A percentile compares a stretch with the other conserved stretches of the same genome.
phyloP scores from a whole-genome alignment of 1,140 invertebrate genomes.

The Aphidius gifuensis region DNA sequence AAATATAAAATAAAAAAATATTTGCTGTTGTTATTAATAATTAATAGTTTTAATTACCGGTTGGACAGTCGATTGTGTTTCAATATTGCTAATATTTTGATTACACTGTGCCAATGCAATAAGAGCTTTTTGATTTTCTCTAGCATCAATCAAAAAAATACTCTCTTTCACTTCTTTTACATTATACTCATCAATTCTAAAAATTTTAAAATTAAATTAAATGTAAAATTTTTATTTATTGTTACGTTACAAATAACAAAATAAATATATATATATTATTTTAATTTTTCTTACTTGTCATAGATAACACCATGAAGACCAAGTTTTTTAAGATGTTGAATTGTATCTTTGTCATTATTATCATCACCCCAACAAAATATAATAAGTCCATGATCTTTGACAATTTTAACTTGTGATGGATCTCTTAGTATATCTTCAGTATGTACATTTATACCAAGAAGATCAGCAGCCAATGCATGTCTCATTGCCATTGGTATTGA shows the following conservation, averaged over 20 bases:
- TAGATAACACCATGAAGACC: constrained; percentile 92
- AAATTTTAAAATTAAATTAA: neutral
- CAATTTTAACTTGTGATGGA: constrained; percentile 72
- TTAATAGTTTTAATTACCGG: constrained; percentile 23
- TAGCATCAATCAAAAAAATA: constrained; percentile 75
- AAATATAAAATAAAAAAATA: constrained; percentile 3
- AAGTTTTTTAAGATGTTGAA: constrained; percentile 79
- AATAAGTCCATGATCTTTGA: constrained; percentile 73
- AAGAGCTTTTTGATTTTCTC: constrained; percentile 69
- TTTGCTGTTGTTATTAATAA: neutral
- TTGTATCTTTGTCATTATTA: constrained; percentile 85
- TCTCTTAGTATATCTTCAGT: constrained; percentile 87
- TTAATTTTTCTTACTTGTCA: constrained; percentile 66
- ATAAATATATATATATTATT: no score
- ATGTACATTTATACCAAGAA: constrained; percentile 87
- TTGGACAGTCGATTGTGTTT: constrained; percentile 30
- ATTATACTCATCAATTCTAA: constrained; percentile 71
- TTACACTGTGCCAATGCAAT: constrained; percentile 55
- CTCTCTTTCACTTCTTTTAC: constrained; percentile 80
- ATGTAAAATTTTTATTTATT: neutral
- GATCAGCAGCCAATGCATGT: constrained; percentile 74
- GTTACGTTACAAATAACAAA: constrained; percentile 1
- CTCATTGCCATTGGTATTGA: constrained; percentile 77
- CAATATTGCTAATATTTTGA: constrained; percentile 30
- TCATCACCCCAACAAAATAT: constrained; percentile 97